Evolutionary conservation across 2,113 vertebrate species (phyloP).

Genomic region (Mobula birostris): DNA sequence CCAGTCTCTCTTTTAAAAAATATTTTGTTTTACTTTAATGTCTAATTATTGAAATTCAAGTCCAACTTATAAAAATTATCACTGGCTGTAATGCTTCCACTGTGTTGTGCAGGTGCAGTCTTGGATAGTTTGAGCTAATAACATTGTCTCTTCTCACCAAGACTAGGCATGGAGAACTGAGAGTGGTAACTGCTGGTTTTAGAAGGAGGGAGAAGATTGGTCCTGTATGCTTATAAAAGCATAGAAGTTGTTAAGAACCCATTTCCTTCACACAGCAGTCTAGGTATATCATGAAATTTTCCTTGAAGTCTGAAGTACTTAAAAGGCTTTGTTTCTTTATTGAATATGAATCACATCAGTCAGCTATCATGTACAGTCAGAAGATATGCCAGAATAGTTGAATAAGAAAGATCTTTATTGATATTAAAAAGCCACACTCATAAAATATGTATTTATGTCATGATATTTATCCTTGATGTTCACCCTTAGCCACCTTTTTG

Average conservation of each 20-base stretch:
- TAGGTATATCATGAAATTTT: background rate
- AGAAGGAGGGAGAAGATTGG: background rate
- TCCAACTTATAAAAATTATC: too few relatives aligned
- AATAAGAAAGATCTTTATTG: background rate
- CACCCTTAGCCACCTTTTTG: constrained; percentile 8
- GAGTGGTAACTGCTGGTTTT: background rate
- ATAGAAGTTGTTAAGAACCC: background rate
- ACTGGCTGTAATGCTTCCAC: too few relatives aligned
- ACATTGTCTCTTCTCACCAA: too few relatives aligned
- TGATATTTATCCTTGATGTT: constrained; percentile 29
- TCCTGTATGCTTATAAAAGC: background rate
- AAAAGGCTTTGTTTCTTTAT: background rate
- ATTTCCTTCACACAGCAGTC: background rate
- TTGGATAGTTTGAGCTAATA: too few relatives aligned
- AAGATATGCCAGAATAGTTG: background rate
- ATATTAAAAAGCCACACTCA: constrained; percentile 31
- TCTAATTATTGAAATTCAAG: too few relatives aligned
- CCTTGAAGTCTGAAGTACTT: background rate
- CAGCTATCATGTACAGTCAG: background rate
- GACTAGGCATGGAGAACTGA: background rate
- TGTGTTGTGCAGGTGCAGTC: too few relatives aligned
- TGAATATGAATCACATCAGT: background rate
- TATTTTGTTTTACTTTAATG: too few relatives aligned
- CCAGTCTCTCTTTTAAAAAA: background rate
- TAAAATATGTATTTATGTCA: constrained; percentile 17